phyloP scores from a whole-genome alignment of 2,797 vertebrate genomes.

The Tamandua tetradactyla region DNA sequence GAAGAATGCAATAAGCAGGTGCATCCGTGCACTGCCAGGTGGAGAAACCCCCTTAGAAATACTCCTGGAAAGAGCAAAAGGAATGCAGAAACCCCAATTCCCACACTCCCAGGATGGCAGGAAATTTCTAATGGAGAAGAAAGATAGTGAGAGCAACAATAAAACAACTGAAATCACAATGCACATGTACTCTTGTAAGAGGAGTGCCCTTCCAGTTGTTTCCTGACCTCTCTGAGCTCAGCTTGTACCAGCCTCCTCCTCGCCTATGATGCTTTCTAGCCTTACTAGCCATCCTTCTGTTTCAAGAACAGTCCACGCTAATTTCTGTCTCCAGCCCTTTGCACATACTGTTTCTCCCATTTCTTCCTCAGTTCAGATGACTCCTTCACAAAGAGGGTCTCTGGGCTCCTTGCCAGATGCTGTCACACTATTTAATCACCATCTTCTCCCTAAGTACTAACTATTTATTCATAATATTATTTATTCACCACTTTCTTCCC shows the following conservation, averaged over 20 bases:
- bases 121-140: neutral
- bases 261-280: fast-evolving
- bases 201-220: fast-evolving
- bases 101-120: neutral
- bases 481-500: neutral
- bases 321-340: neutral
- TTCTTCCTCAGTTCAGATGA: neutral
- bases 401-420: neutral
- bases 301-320: neutral
- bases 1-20: constrained; percentile 75
- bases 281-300: neutral
- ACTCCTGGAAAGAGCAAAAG: neutral
- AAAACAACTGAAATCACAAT: neutral
- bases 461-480: neutral
- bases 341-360: neutral
- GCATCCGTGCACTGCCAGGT: constrained; percentile 29
- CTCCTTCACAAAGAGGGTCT: neutral
- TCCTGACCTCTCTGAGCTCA: neutral
- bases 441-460: neutral
- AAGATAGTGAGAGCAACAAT: neutral
- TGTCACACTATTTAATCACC: no score
- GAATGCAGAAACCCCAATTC: neutral
- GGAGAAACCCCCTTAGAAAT: constrained; percentile 48
- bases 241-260: neutral
- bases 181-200: fast-evolving